A percentile compares a stretch with the other conserved stretches of the same genome.
phyloP scores from a whole-genome alignment of 2,888 invertebrate species.

The Neoaliturus tenellus region DNA sequence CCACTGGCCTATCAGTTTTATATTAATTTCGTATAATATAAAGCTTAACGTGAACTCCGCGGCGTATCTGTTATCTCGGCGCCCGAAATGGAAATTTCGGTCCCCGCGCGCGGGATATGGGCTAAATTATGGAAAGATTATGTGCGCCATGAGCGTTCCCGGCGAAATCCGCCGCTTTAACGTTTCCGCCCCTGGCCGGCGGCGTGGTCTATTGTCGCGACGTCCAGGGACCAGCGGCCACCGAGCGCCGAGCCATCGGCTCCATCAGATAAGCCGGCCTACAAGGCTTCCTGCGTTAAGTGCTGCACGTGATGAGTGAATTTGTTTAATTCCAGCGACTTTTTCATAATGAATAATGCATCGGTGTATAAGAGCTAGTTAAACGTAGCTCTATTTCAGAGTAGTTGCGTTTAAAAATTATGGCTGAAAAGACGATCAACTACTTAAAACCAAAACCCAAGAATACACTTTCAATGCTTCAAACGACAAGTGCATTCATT shows the following conservation, averaged over 20 bases:
- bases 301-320: constrained; percentile 3
- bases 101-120: constrained; percentile 11
- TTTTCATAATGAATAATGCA: not conserved
- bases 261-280: constrained; percentile 14
- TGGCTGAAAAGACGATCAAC: too few relatives aligned
- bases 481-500: too few relatives aligned
- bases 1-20: constrained; percentile 48
- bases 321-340: constrained; percentile 8
- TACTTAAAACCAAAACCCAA: too few relatives aligned
- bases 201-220: not conserved
- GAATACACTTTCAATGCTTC: too few relatives aligned
- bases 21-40: constrained; percentile 57
- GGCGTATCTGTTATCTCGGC: constrained; percentile 48
- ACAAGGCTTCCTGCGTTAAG: not conserved
- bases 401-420: too few relatives aligned
- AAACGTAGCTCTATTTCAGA: too few relatives aligned
- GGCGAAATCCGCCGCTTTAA: constrained; percentile 9
- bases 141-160: constrained; percentile 10
- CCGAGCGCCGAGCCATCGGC: not conserved
- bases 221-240: not conserved
- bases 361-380: not conserved
- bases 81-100: constrained; percentile 46
- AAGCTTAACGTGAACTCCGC: constrained; percentile 45
- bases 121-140: constrained; percentile 39
- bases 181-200: not conserved